Base-by-base conservation (phyloP, 2,888 invertebrate species). In the Zygothrica quintamaculata region DNA sequence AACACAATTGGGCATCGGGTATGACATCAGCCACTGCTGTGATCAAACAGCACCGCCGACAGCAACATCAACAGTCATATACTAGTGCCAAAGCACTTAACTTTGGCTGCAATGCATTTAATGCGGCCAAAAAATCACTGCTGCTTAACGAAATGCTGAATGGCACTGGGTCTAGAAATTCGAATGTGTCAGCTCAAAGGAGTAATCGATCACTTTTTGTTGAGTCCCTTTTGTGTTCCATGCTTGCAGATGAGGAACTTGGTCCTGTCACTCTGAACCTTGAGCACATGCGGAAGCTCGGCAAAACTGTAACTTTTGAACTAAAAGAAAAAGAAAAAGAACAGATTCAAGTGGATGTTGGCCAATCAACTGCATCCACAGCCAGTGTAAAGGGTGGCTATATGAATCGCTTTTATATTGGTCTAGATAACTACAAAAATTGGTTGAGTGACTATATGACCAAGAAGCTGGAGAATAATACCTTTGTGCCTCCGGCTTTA, bases 141-240 rank as follows among this genome's bases (percentile, higher is more conserved):
- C n/a, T n/a, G n/a, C n/a, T n/a, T n/a, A n/a, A n/a, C n/a, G n/a
- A n/a, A n/a, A n/a, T n/a, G n/a, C n/a, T n/a, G n/a, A n/a, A n/a
- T n/a, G n/a, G n/a, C n/a, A n/a, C n/a, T n/a, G n/a, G n/a, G n/a
- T n/a, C n/a, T n/a, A n/a, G n/a, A n/a, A n/a, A n/a, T n/a, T n/a
- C n/a, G n/a, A n/a, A n/a, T n/a, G n/a, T n/a, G n/a, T n/a, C n/a
- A n/a, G n/a, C n/a, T n/a, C n/a, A n/a, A n/a, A n/a, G n/a, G n/a
- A n/a, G n/a, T n/a, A 42, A 5, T 4, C 33, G 7, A 4, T 25
- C n/a, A 0, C 13, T 2, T 8, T 82, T 78, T 29, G 15, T 55
- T 3, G 68, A 69, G 31, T 55, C 79, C 3, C 0, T 78, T 0
- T 11, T 78, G 1, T 82, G 84, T 43, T 78, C 77, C 7, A 75